These are phyloP conservation scores for Aplidium turbinatum DNA, from an alignment of 23 tunicate species.

Conservation along the genomic window DNA sequence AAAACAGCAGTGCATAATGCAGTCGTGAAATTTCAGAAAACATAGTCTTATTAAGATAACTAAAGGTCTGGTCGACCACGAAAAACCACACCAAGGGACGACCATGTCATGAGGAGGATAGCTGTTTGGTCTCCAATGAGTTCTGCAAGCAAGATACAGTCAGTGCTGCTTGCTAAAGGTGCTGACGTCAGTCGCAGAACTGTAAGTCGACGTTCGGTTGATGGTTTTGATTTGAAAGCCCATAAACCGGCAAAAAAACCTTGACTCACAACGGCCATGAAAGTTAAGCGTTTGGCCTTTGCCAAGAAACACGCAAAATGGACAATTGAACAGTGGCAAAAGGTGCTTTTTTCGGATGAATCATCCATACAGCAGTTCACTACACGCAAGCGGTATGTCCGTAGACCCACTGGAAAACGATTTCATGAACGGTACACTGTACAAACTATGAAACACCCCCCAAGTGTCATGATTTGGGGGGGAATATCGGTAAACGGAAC, in stretches of 20 bases:
- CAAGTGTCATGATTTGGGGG: slow-evolving; percentile 35
- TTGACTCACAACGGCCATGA: slow-evolving; percentile 19
- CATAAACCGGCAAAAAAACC: slow-evolving; percentile 30
- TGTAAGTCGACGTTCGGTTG: not conserved
- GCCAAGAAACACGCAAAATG: slow-evolving; percentile 20
- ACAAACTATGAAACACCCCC: slow-evolving; percentile 31
- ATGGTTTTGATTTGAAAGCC: slow-evolving; percentile 17
- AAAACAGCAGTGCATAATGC: slow-evolving; percentile 15
- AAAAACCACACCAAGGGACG: slow-evolving; percentile 16
- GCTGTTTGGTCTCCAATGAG: not conserved
- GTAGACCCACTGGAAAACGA: slow-evolving; percentile 23
- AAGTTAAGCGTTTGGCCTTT: slow-evolving; percentile 11
- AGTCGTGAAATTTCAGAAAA: not conserved
- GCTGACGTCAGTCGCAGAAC: slow-evolving; percentile 2
- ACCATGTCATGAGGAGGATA: slow-evolving; percentile 1
- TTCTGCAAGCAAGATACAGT: not conserved
- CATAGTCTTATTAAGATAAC: not conserved
- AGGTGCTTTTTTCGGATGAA: slow-evolving; percentile 27
- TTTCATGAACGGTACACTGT: slow-evolving; percentile 20
- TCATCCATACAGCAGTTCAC: slow-evolving; percentile 28
- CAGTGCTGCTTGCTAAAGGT: not conserved
- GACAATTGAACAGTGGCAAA: slow-evolving; percentile 19
- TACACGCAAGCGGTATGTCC: slow-evolving; percentile 18
- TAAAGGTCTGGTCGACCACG: slow-evolving; percentile 9
- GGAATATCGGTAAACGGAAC: slow-evolving; percentile 13